Evolutionary conservation across 2,888 invertebrate genomes (phyloP), one percentile per base, ranked within the genome.

Genomic region (Tetrapedia diversipes): DNA sequence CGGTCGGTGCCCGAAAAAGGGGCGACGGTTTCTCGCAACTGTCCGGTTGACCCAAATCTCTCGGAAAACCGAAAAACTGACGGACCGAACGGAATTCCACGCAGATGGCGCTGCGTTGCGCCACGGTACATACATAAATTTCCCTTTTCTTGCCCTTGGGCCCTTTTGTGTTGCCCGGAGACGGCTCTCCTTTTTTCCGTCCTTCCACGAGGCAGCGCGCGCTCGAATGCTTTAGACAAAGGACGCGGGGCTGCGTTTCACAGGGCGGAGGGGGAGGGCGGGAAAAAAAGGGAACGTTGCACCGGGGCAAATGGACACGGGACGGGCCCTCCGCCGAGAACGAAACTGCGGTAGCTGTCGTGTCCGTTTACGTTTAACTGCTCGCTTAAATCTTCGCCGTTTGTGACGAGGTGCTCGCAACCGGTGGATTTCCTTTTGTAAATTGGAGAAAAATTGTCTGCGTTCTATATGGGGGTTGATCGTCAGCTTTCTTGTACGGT

Each of bases 101-200:
- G 86, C 89, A 89, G 89, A 89, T 89, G 88, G 86, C 81, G 83
- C 77, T 77, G 85, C 19, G n/a, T 83, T 85, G 81, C 86, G 79
- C 83, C 79, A 80, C 56, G 74, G 72, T 56, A 83, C 83, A 71
- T 83, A 85, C 86, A 89, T 88, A 88, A 87, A 88, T 88, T 88
- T 87, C 80, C 84, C 82, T 83, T 82, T 82, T 82, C 82, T 77
- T 51, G 80, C 76, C 77, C 77, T 77, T 77, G 72, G 72, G 77
- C 72, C 67, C 82, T 73, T 81, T 83, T 85, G 83, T 81, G 80
- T 64, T 10, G 22, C 70, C 76, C 14, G 47, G 47, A 68, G 56
- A 74, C 66, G 76, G 60, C 59, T 77, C 67, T 77, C 47, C 57
- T 66, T 69, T 75, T 57, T 60, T 72, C 24, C 41, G 32, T 51